A percentile compares a stretch with the other conserved stretches of the same genome.
Conservation (phyloP, 2,113 vertebrate genomes). For the Condylura cristata region DNA sequence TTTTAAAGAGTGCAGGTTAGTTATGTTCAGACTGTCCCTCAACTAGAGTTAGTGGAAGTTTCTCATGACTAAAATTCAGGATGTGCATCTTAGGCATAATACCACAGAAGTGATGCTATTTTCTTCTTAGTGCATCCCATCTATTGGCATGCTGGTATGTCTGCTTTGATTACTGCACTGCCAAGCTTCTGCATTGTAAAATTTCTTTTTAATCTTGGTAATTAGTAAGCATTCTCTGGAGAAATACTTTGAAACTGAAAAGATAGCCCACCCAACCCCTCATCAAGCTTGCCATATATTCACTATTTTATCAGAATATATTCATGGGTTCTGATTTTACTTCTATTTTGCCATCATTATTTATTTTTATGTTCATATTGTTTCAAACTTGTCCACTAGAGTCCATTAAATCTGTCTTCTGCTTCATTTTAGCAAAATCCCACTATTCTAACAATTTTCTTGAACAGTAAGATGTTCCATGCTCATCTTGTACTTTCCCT, state of each 20-base stretch:
- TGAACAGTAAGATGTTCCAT: neutral
- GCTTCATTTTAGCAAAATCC: neutral
- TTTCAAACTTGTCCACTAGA: neutral
- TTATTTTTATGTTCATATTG: neutral
- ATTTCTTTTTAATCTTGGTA: neutral
- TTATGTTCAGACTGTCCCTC: conserved; percentile 1
- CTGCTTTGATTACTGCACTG: neutral
- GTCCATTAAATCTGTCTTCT: neutral
- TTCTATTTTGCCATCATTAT: neutral
- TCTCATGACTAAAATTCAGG: neutral
- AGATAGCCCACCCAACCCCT: neutral
- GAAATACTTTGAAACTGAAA: neutral
- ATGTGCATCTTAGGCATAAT: neutral
- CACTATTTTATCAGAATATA: conserved; percentile 3
- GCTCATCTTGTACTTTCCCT: neutral
- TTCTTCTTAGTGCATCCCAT: neutral
- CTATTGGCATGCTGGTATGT: neutral
- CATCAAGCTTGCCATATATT: conserved; percentile 22
- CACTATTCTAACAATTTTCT: conserved; percentile 35
- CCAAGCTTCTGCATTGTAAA: neutral
- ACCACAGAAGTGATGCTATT: neutral
- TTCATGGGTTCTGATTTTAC: neutral
- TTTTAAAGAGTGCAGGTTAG: neutral
- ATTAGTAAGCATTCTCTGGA: neutral
- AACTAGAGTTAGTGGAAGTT: neutral